phyloP scores from a whole-genome alignment of 1,140 invertebrate genomes.

The Tetramorium simillimum region DNA sequence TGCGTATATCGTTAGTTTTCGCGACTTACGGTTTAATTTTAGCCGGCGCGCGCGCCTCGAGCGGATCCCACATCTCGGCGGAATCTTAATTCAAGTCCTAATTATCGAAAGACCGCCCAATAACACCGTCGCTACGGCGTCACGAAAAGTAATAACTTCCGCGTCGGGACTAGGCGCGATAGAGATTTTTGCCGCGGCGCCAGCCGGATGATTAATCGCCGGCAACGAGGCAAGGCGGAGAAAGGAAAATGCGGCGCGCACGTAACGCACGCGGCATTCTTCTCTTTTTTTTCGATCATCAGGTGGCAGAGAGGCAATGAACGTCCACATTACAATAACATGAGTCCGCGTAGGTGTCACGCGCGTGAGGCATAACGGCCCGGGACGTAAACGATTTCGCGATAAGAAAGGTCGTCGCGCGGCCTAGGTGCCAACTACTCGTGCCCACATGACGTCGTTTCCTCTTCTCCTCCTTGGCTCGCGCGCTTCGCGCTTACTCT shows the following conservation, averaged over 20 bases:
- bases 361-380: constrained; percentile 11
- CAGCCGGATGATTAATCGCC: constrained; percentile 24
- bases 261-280: neutral
- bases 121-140: neutral
- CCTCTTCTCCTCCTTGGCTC: neutral
- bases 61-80: neutral
- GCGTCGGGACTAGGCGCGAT: constrained; percentile 5
- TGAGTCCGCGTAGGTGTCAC: constrained; percentile 36
- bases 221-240: neutral
- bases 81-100: constrained; percentile 34
- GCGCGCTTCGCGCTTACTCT: neutral
- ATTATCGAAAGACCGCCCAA: neutral
- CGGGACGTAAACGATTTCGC: constrained; percentile 57
- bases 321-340: constrained; percentile 28
- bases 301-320: constrained; percentile 2
- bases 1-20: constrained; percentile 15
- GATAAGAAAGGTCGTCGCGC: constrained; percentile 69
- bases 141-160: constrained; percentile 39
- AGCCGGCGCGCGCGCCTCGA: neutral
- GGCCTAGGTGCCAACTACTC: constrained; percentile 61
- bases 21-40: constrained; percentile 26
- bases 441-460: constrained; percentile 47
- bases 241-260: neutral
- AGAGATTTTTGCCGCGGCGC: constrained; percentile 15
- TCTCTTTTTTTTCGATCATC: constrained; percentile 26